Base-by-base conservation (phyloP, 1,140 invertebrate genomes). In the Cecropterus lyciades region DNA sequence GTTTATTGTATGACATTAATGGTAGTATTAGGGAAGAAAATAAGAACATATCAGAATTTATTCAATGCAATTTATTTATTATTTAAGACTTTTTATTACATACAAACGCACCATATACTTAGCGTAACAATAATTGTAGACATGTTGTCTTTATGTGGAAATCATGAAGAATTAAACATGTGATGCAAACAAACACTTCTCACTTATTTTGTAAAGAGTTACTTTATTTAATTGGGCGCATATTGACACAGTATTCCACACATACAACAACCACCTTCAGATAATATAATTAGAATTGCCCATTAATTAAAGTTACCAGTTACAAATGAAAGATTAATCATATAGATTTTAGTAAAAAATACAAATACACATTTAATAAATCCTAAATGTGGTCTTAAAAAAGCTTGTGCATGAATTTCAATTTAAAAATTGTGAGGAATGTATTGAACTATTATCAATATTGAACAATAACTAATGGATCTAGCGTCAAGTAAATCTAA, bases 21-120 rank as follows among this genome's bases (percentile, higher is more conserved):
- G 37, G 11, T 40, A 40, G 1, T 9, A n/a, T n/a, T n/a, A 40
- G 11, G 17, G 16, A 30, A 40, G n/a, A 42, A 10, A 52, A 13
- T 27, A 59, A 60, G 16, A 49, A 60, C 16, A 49, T 7, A 17
- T n/a, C n/a, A 33, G 53, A 14, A 27, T 65, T 71, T 77, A 73
- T 65, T 73, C 65, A 89, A 91, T 87, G 85, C 84, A 81, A 80
- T 84, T 84, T 75, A 84, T 87, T 87, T 79, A 80, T 82, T 88
- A 83, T 69, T 82, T 77, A 85, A 85, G 84, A 80, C 80, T n/a
- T 74, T 80, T 81, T 70, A 77, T 82, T 82, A 85, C 82, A 87
- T 84, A 88, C 79, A 87, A 89, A 89, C 88, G 86, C 88, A 88
- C 86, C 86, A 89, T 87, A 85, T 87, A 91, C 76, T 87, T 89